Percentiles rank a stretch among this genome's conserved stretches.
These are phyloP conservation scores for Rhagoletis zephyria DNA, from an alignment of 1,140 invertebrate genomes.

Conservation along the genomic window DNA sequence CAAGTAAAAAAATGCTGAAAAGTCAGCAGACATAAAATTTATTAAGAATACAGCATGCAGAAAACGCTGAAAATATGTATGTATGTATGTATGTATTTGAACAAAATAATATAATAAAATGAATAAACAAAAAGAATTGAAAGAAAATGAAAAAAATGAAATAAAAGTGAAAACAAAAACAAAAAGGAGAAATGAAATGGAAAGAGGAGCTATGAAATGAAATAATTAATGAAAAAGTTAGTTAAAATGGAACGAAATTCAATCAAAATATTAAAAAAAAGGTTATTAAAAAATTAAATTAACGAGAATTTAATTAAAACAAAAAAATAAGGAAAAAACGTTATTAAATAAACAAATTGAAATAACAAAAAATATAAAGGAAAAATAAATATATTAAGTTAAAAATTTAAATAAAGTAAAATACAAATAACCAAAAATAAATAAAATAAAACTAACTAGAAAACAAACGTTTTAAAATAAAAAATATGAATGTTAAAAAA, in stretches of 20 bases:
- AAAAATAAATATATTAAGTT: conserved; percentile 23
- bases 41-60: too few species aligned
- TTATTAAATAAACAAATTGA: too few species aligned
- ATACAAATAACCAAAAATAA: background rate
- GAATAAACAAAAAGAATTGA: conserved; percentile 15
- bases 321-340: too few species aligned
- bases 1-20: too few species aligned
- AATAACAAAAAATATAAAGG: conserved; percentile 9
- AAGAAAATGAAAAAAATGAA: background rate
- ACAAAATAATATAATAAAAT: conserved; percentile 10
- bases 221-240: background rate
- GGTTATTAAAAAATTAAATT: too few species aligned
- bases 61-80: too few species aligned
- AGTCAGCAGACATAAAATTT: too few species aligned
- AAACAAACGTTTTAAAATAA: background rate
- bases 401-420: background rate
- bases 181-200: background rate
- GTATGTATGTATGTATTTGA: background rate
- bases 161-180: background rate
- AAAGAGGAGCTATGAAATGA: background rate
- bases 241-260: too few species aligned
- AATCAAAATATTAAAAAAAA: too few species aligned
- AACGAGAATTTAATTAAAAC: too few species aligned
- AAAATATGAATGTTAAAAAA: background rate
- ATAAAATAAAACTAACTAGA: background rate